phyloP scores from a whole-genome alignment of 2,888 invertebrate species.

The Drosophila tanythrix region DNA sequence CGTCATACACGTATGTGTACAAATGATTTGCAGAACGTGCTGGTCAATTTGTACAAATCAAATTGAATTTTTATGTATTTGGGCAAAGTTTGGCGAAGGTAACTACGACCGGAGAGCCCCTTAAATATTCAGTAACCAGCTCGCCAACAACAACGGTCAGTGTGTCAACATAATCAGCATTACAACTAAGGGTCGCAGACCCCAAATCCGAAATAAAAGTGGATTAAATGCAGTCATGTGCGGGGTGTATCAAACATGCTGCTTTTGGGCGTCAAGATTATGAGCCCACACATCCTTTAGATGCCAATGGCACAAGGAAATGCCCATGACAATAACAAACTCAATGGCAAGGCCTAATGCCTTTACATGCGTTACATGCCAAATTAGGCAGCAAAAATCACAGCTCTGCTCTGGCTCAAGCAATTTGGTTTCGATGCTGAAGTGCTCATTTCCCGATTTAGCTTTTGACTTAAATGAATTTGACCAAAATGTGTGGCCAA shows the following conservation, averaged over 20 bases:
- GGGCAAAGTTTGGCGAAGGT: conserved; percentile 25
- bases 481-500: conserved; percentile 7
- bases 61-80: conserved; percentile 59
- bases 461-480: conserved; percentile 20
- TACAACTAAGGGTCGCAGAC: conserved; percentile 51
- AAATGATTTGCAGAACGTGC: conserved; percentile 26
- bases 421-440: conserved; percentile 19
- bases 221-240: conserved; percentile 70
- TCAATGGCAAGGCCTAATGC: conserved; percentile 55
- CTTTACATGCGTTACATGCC: conserved; percentile 46
- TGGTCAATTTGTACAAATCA: conserved; percentile 46
- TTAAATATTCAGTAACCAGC: conserved; percentile 61
- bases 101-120: conserved; percentile 32
- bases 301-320: conserved; percentile 21
- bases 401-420: conserved; percentile 11
- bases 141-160: conserved; percentile 49
- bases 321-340: conserved; percentile 11
- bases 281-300: conserved; percentile 24
- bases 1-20: conserved; percentile 1
- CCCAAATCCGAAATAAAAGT: conserved; percentile 61
- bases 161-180: conserved; percentile 75
- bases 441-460: conserved; percentile 14
- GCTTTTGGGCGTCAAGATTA: conserved; percentile 19
- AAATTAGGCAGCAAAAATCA: conserved; percentile 63
- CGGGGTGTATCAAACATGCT: conserved; percentile 23